These are phyloP conservation scores for Tachysurus vachellii DNA, from an alignment of 2,113 vertebrate species.

Conservation along the genomic window DNA sequence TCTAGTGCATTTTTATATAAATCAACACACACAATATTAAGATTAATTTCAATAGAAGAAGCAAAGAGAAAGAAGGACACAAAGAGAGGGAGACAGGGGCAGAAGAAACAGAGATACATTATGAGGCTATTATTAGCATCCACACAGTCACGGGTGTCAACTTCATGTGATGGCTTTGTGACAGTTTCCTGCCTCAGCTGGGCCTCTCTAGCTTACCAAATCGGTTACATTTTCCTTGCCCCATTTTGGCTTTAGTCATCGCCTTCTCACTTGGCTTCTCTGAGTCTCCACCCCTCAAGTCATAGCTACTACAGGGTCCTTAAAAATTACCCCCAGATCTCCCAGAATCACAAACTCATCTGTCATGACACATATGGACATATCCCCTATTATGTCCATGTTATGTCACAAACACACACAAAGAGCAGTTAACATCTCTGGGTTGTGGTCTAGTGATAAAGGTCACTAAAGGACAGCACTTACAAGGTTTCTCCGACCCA, in stretches of 20 bases:
- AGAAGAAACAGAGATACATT: constrained; percentile 54
- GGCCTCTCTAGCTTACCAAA: constrained; percentile 13
- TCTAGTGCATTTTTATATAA: not conserved
- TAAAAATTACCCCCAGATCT: not conserved
- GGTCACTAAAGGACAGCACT: not conserved
- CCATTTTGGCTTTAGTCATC: not conserved
- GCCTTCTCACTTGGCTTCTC: not conserved
- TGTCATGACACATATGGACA: not conserved
- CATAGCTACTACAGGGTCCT: not conserved
- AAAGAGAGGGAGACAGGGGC: not conserved
- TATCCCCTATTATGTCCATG: not conserved
- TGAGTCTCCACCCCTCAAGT: not conserved
- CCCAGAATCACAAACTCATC: not conserved
- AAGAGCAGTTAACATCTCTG: not conserved
- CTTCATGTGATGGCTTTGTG: constrained; percentile 55
- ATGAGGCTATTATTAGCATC: constrained; percentile 58
- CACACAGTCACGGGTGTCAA: constrained; percentile 55
- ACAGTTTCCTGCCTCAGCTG: constrained; percentile 52
- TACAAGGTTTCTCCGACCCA: not conserved
- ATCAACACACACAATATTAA: not conserved
- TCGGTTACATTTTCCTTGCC: not conserved
- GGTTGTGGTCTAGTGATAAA: not conserved
- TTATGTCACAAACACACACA: not conserved
- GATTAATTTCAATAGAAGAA: constrained; percentile 9
- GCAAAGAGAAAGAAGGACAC: not conserved